These are phyloP conservation scores for Sarcophaga carnaria DNA, from an alignment of 2,888 invertebrate species.

Conservation along the genomic window DNA sequence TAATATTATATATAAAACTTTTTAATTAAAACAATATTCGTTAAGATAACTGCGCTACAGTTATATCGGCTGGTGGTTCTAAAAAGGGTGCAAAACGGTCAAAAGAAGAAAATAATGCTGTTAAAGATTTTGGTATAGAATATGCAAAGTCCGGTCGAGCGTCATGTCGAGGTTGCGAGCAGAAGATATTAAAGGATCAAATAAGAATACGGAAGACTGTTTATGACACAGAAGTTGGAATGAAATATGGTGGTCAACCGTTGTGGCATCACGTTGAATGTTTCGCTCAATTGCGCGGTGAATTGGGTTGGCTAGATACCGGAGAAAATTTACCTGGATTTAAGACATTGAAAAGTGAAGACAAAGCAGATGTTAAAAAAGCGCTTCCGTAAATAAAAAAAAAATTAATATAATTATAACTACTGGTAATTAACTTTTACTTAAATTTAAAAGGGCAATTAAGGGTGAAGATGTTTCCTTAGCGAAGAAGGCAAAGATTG, in stretches of 20 bases:
- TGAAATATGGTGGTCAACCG: constrained; percentile 91
- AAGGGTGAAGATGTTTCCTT: constrained; percentile 84
- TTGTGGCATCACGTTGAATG: constrained; percentile 96
- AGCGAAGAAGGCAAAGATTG: constrained; percentile 87
- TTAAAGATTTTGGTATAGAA: constrained; percentile 89
- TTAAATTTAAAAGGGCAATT: constrained; percentile 72
- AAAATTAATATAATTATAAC: neutral
- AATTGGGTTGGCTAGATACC: constrained; percentile 88
- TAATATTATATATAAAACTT: neutral
- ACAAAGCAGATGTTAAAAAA: constrained; percentile 85
- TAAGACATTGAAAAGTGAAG: constrained; percentile 86
- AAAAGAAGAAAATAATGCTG: constrained; percentile 78
- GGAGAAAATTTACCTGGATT: constrained; percentile 91
- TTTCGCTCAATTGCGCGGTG: constrained; percentile 88
- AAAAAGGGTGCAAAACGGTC: constrained; percentile 82
- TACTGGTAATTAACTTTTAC: constrained; percentile 7
- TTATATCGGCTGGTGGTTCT: constrained; percentile 57
- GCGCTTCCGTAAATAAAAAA: constrained; percentile 85
- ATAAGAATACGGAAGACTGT: constrained; percentile 92
- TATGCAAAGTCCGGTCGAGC: constrained; percentile 93
- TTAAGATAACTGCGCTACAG: constrained; percentile 69
- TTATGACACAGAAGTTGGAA: constrained; percentile 89
- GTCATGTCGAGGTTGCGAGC: constrained; percentile 91
- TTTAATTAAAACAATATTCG: neutral
- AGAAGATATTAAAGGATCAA: constrained; percentile 89